These are phyloP conservation scores for Drosophila barbarae DNA, from an alignment of 2,888 invertebrate genomes.

Conservation along the genomic window DNA sequence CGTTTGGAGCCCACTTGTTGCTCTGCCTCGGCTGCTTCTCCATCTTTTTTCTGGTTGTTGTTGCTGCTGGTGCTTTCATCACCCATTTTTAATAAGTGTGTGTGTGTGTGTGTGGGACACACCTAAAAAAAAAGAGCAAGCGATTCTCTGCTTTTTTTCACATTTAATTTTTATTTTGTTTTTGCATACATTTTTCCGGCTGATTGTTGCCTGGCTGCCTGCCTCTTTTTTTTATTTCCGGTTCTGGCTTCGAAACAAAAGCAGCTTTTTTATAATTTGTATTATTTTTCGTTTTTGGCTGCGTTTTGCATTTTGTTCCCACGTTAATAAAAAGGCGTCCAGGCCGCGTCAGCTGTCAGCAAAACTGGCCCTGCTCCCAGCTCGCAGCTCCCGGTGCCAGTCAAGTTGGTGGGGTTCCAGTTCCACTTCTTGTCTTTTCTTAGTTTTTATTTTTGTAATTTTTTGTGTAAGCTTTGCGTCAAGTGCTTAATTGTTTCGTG, in stretches of 20 bases:
- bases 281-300: constrained; percentile 12
- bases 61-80: constrained; percentile 34
- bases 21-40: constrained; percentile 9
- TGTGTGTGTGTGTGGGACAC: constrained; percentile 33
- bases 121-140: constrained; percentile 27
- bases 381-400: constrained; percentile 4
- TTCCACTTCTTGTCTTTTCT: constrained; percentile 51
- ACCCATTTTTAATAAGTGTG: constrained; percentile 36
- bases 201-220: constrained; percentile 18
- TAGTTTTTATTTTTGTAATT: constrained; percentile 30
- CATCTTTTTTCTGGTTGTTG: constrained; percentile 14
- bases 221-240: constrained; percentile 52
- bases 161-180: constrained; percentile 37
- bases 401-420: constrained; percentile 26
- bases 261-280: constrained; percentile 29
- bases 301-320: constrained; percentile 62
- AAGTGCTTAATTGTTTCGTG: constrained; percentile 61
- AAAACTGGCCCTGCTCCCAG: constrained; percentile 7
- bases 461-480: constrained; percentile 7
- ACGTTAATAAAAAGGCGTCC: constrained; percentile 60
- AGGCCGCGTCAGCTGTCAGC: constrained; percentile 19
- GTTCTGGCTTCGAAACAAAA: constrained; percentile 58
- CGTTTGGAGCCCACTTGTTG: constrained; percentile 38
- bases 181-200: constrained; percentile 53
- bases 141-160: constrained; percentile 20